Evolutionary conservation across 2,888 invertebrate genomes (phyloP), one percentile per base, ranked within the genome.

Genomic region (Amorpha juglandis): DNA sequence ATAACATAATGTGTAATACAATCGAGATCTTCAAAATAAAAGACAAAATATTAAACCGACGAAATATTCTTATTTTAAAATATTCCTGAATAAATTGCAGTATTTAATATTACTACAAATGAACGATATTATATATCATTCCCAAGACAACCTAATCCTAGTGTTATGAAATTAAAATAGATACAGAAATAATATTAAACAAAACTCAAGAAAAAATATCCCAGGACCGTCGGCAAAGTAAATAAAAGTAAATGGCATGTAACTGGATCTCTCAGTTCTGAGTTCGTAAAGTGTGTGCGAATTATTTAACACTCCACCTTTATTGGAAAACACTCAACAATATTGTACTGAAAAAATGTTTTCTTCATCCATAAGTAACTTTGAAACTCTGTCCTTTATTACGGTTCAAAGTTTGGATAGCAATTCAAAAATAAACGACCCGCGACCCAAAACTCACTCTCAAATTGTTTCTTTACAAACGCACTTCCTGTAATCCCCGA

Each of bases 321-420:
- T 63, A 50, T 63, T 38, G 38, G 51, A 63, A 63, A 50, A 63
- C 38, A 63, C 51, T 63, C 38, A 51, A 51, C 38, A 63, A 35
- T 51, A 51, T 51, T 63, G 51, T 12, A 38, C 27, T 11, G 35
- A 33, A 63, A 63, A 63, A 48, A 38, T 19, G 6, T 21, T 14
- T 63, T n/a, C 51, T 38, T 6, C 38, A 51, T n/a, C 51, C 19
- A 38, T 1, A 19, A 7, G 7, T 16, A 42, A 42, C 58, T 19
- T 58, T 42, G 38, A 58, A 42, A 58, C 47, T 48, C 27, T 48
- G 48, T 14, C 33, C 19, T 63, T 63, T 63, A 35, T 47, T 27
- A 47, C 48, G 58, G 58, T 19, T 42, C 38, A 12, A 38, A 63
- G 63, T 63, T 48, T 63, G 27, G 63, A 63, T 33, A 47, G 47